Evolutionary conservation across 1,140 invertebrate genomes (phyloP).

Genomic region (Pomacea maculata): DNA sequence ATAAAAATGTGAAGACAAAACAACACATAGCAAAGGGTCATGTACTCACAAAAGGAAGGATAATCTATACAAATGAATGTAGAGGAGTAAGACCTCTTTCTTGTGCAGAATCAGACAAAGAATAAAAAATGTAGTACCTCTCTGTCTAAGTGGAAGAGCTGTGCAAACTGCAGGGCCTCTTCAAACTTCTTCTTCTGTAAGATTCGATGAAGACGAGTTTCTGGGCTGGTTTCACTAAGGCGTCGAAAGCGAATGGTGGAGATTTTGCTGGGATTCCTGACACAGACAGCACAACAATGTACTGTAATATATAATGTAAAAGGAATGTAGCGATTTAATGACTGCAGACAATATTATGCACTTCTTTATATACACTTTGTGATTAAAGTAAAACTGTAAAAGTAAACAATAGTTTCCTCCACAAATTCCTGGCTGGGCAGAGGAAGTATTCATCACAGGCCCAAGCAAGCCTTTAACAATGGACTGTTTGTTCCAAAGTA

Average conservation of each 20-base stretch:
- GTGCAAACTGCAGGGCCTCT: conserved; percentile 58
- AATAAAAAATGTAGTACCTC: conserved; percentile 39
- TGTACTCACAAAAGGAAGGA: too few relatives aligned
- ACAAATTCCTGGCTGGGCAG: too few relatives aligned
- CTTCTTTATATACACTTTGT: not conserved
- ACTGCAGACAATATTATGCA: too few relatives aligned
- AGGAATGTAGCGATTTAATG: too few relatives aligned
- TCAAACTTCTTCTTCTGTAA: conserved; percentile 58
- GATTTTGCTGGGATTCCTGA: conserved; percentile 30
- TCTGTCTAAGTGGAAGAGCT: conserved; percentile 50
- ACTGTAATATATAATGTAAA: not conserved
- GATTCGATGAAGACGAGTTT: conserved; percentile 55
- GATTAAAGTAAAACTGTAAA: not conserved
- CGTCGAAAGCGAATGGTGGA: conserved; percentile 46
- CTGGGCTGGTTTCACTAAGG: conserved; percentile 54
- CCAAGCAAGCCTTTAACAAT: not conserved
- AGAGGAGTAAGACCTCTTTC: not conserved
- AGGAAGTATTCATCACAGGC: too few relatives aligned
- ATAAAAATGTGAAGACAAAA: too few relatives aligned
- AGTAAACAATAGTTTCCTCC: not conserved
- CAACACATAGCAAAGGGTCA: too few relatives aligned
- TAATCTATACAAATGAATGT: not conserved
- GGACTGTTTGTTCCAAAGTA: too few relatives aligned
- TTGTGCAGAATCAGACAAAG: not conserved
- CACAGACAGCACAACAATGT: conserved; percentile 1